These are phyloP conservation scores for Dermatemys mawii DNA, from an alignment of 2,113 vertebrate genomes.

Conservation along the genomic window DNA sequence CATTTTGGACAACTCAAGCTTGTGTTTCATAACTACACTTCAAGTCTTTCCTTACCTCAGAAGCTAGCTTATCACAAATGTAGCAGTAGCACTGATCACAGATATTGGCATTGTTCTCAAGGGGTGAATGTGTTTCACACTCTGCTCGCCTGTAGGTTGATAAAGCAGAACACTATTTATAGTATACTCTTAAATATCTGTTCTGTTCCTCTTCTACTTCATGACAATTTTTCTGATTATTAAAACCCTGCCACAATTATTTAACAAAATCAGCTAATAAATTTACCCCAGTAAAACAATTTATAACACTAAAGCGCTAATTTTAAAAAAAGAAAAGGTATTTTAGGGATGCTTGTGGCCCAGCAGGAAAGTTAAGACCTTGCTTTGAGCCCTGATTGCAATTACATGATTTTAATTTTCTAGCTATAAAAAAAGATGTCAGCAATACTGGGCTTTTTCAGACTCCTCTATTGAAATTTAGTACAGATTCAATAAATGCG, in stretches of 20 bases:
- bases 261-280: rapidly evolving
- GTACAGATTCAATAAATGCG: not conserved
- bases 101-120: slow-evolving; percentile 70
- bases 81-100: slow-evolving; percentile 90
- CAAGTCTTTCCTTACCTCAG: slow-evolving; percentile 69
- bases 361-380: not conserved
- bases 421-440: not conserved
- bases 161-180: not conserved
- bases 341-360: not conserved
- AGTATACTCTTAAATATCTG: rapidly evolving
- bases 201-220: not conserved
- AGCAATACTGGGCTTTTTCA: not conserved
- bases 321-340: not conserved
- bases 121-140: slow-evolving; percentile 48
- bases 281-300: not conserved
- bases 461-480: not conserved
- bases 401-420: not conserved
- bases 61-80: slow-evolving; percentile 84
- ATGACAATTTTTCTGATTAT: not conserved
- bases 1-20: not conserved
- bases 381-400: not conserved
- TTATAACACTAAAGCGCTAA: too few species aligned
- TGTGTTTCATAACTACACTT: too few species aligned
- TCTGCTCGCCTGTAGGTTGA: slow-evolving; percentile 75
- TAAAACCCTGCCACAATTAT: not conserved